These are phyloP conservation scores for Rattus rattus DNA, from an alignment of 2,113 vertebrate species.

Conservation along the genomic window DNA sequence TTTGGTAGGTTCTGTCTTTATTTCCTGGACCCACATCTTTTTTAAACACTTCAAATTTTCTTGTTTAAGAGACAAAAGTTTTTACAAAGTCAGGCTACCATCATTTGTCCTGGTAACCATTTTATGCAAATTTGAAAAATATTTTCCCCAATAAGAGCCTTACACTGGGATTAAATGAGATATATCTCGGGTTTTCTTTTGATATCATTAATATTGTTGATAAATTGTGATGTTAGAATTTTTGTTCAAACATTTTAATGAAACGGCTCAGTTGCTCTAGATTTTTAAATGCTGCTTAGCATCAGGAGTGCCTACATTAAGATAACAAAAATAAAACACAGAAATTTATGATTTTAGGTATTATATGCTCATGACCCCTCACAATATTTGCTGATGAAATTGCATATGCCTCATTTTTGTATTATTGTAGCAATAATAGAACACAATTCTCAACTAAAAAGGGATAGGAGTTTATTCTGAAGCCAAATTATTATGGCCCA, in stretches of 20 bases:
- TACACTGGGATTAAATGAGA: not conserved
- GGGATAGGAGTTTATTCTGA: not conserved
- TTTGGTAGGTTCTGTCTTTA: not conserved
- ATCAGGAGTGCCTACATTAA: not conserved
- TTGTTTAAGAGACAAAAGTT: not conserved
- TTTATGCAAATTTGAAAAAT: not conserved
- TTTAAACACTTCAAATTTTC: not conserved
- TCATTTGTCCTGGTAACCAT: not conserved
- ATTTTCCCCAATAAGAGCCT: not conserved
- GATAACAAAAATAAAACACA: not conserved
- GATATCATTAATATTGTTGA: not conserved
- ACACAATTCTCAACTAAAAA: too few relatives aligned
- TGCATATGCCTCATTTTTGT: not conserved
- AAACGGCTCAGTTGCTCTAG: not conserved
- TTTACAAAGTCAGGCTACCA: not conserved
- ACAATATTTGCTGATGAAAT: not conserved
- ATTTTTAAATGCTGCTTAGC: not conserved
- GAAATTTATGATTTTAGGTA: not conserved
- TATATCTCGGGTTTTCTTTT: not conserved
- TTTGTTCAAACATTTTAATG: conserved; percentile 4
- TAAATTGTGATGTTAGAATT: conserved; percentile 32
- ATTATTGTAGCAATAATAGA: not conserved
- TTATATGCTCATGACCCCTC: not conserved
- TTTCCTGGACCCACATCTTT: not conserved
- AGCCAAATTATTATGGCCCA: not conserved